These are phyloP conservation scores for Podiceps cristatus DNA, from an alignment of 2,113 vertebrate genomes.

Conservation along the genomic window DNA sequence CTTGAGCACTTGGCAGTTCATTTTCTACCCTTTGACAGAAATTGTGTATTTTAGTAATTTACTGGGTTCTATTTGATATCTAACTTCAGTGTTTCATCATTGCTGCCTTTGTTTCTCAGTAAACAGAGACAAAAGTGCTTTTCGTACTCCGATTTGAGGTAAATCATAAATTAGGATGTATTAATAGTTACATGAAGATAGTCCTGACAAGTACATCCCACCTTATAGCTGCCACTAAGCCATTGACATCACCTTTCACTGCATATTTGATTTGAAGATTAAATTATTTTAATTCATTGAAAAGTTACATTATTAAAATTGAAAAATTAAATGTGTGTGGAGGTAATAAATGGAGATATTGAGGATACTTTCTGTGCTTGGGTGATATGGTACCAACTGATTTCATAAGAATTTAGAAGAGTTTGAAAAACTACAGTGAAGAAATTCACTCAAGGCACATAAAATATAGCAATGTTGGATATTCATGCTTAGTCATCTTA, in stretches of 20 bases:
- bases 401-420: no score
- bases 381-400: fast-evolving
- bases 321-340: not conserved
- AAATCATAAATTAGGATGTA: not conserved
- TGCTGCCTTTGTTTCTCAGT: not conserved
- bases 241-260: not conserved
- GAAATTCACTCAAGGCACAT: not conserved
- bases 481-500: not conserved
- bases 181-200: not conserved
- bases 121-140: not conserved
- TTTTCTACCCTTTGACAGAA: not conserved
- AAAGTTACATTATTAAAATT: not conserved
- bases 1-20: not conserved
- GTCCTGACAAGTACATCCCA: not conserved
- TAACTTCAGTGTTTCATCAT: not conserved
- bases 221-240: not conserved
- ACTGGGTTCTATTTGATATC: not conserved
- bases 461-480: not conserved
- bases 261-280: not conserved
- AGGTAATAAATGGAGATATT: not conserved
- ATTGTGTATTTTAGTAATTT: not conserved
- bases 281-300: not conserved
- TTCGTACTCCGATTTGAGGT: not conserved
- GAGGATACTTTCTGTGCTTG: not conserved
- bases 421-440: not conserved